Evolutionary conservation across 2,797 vertebrate genomes (phyloP).

Genomic region (Poeciliopsis turneri): DNA sequence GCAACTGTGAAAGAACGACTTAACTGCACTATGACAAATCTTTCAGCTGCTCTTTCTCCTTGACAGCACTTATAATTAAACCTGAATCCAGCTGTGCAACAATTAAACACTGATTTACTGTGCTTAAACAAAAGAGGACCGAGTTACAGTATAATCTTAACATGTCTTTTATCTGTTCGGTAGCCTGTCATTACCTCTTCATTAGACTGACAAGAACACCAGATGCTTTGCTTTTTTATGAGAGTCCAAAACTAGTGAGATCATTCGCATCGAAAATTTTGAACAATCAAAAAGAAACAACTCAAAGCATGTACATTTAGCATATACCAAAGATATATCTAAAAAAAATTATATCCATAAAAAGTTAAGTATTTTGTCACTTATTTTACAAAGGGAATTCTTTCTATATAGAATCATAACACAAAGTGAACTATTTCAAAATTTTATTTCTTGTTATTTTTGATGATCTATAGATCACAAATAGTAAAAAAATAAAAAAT

Average conservation of each 20-base stretch:
- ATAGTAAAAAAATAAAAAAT: background rate
- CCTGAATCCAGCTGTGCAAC: slow-evolving; percentile 35
- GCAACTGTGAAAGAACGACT: slow-evolving; percentile 29
- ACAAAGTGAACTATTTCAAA: background rate
- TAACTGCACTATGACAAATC: slow-evolving; percentile 10
- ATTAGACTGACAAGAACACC: slow-evolving; percentile 52
- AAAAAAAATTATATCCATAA: background rate
- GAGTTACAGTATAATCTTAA: slow-evolving; percentile 30
- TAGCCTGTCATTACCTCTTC: slow-evolving; percentile 59
- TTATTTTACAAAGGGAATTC: background rate
- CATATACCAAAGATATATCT: background rate
- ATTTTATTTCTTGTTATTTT: background rate
- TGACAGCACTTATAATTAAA: slow-evolving; percentile 63
- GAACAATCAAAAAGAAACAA: slow-evolving; percentile 34
- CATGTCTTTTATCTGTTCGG: slow-evolving; percentile 28
- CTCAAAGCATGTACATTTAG: slow-evolving; percentile 56
- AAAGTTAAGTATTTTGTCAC: background rate
- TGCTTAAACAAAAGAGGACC: slow-evolving; percentile 29
- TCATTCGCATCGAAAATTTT: slow-evolving; percentile 54
- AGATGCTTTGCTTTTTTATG: slow-evolving; percentile 55
- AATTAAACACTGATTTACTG: slow-evolving; percentile 57
- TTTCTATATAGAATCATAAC: background rate
- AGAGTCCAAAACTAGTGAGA: slow-evolving; percentile 60
- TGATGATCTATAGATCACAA: background rate
- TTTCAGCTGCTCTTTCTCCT: slow-evolving; percentile 27